Evolutionary conservation across 1,140 invertebrate species (phyloP).

Genomic region (Hycleus phaleratus): DNA sequence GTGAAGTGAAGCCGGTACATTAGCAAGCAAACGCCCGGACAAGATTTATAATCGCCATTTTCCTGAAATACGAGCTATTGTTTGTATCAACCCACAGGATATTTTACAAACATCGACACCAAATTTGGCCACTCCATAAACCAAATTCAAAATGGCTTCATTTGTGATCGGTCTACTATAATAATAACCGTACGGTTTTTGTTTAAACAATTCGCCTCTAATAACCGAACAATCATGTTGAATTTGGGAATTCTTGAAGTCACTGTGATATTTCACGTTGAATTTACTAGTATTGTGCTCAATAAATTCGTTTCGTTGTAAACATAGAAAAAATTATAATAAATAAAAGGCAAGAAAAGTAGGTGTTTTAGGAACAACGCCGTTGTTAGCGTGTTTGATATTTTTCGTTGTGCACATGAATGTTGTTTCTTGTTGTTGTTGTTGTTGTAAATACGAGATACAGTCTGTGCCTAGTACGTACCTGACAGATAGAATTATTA

Average conservation of each 20-base stretch:
- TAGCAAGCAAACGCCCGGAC: slow-evolving; percentile 29
- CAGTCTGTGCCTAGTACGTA: slow-evolving; percentile 32
- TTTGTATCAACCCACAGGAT: slow-evolving; percentile 35
- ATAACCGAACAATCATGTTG: no score
- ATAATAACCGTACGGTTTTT: no score
- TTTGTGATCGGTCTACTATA: slow-evolving; percentile 26
- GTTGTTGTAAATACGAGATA: slow-evolving; percentile 9
- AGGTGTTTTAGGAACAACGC: slow-evolving; percentile 15
- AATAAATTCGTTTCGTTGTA: slow-evolving; percentile 6
- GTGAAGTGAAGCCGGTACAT: slow-evolving; percentile 34
- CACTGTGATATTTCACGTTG: no score
- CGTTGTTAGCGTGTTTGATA: slow-evolving; percentile 15
- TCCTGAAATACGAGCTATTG: slow-evolving; percentile 38
- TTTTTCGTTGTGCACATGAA: slow-evolving; percentile 24
- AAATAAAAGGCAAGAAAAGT: background rate
- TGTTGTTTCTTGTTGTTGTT: slow-evolving; percentile 17
- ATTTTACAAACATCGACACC: slow-evolving; percentile 40
- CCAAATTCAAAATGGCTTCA: slow-evolving; percentile 41
- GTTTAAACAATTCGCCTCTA: no score
- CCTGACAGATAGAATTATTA: slow-evolving; percentile 30
- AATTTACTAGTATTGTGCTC: no score
- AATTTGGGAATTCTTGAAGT: no score
- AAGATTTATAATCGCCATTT: slow-evolving; percentile 36
- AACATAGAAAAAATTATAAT: background rate
- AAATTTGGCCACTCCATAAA: slow-evolving; percentile 42